Percentiles rank a stretch among this genome's conserved stretches.
Evolutionary conservation across 1,140 invertebrate species (phyloP).

Genomic region (Macrocentrus cingulum): DNA sequence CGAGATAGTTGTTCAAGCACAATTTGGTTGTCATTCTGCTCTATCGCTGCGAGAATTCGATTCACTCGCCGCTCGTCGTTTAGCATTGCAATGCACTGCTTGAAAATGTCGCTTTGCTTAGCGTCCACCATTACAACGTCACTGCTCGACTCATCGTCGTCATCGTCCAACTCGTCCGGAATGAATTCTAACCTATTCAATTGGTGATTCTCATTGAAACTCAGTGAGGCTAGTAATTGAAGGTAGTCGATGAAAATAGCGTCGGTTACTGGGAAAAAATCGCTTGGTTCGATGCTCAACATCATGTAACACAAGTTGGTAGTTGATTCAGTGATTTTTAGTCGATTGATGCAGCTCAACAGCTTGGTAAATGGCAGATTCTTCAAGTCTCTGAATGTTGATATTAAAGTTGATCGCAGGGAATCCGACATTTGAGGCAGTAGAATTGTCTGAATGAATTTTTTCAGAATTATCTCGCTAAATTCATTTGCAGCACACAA

Average conservation of each 20-base stretch:
- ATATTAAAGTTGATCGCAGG: conserved; percentile 56
- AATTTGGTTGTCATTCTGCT: conserved; percentile 62
- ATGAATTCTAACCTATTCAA: conserved; percentile 10
- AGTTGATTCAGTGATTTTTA: conserved; percentile 43
- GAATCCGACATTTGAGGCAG: conserved; percentile 52
- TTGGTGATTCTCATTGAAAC: conserved; percentile 38
- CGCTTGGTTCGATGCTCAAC: conserved; percentile 66
- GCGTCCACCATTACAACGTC: conserved; percentile 46
- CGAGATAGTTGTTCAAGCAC: conserved; percentile 70
- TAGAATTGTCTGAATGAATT: conserved; percentile 47
- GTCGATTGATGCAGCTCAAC: conserved; percentile 55
- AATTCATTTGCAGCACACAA: conserved; percentile 41
- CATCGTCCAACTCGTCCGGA: conserved; percentile 26
- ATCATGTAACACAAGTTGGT: conserved; percentile 65
- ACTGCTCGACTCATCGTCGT: conserved; percentile 45
- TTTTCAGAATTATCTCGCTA: conserved; percentile 25
- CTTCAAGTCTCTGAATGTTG: conserved; percentile 53
- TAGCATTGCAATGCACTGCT: conserved; percentile 64
- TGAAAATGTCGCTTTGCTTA: conserved; percentile 52
- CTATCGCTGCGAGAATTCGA: conserved; percentile 64
- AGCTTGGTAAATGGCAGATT: conserved; percentile 58
- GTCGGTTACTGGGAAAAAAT: conserved; percentile 57
- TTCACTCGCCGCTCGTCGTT: conserved; percentile 69
- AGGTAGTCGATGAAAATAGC: conserved; percentile 47
- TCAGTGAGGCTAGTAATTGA: conserved; percentile 52